phyloP scores from a whole-genome alignment of 2,113 vertebrate species.

The Cololabis saira region DNA sequence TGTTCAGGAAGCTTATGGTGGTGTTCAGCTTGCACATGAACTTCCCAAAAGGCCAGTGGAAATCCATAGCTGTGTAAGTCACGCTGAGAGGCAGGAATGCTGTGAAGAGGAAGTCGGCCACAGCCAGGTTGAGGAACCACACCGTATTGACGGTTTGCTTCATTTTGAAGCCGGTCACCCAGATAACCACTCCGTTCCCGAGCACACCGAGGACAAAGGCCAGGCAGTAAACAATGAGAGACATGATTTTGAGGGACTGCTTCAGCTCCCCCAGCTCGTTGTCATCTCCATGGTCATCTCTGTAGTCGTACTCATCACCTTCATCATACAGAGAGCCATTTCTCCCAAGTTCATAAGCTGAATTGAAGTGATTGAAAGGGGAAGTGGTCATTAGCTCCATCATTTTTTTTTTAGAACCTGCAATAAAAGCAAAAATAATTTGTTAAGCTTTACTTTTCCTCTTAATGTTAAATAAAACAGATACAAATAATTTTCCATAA shows the following conservation, averaged over 20 bases:
- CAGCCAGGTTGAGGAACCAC: conserved; percentile 86
- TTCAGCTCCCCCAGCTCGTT: conserved; percentile 72
- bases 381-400: conserved; percentile 63
- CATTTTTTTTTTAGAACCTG: conserved; percentile 70
- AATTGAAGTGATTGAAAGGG: conserved; percentile 50
- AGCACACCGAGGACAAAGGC: conserved; percentile 84
- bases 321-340: conserved; percentile 42
- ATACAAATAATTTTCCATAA: too few relatives aligned
- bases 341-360: conserved; percentile 21
- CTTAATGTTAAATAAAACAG: not conserved
- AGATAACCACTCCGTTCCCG: conserved; percentile 90
- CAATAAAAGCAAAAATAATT: conserved; percentile 7
- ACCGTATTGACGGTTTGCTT: conserved; percentile 85
- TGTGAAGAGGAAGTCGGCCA: conserved; percentile 88
- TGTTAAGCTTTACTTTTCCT: not conserved
- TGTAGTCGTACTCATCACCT: conserved; percentile 58
- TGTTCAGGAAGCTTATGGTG: conserved; percentile 82
- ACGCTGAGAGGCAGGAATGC: conserved; percentile 84
- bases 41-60: conserved; percentile 87
- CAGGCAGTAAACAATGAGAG: conserved; percentile 79
- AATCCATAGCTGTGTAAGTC: conserved; percentile 75
- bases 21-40: conserved; percentile 85
- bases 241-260: conserved; percentile 73
- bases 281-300: conserved; percentile 61
- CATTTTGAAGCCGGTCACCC: conserved; percentile 89